A percentile compares a stretch with the other conserved stretches of the same genome.
These are phyloP conservation scores for Okamejei kenojei DNA, from an alignment of 2,797 vertebrate genomes.

Conservation along the genomic window DNA sequence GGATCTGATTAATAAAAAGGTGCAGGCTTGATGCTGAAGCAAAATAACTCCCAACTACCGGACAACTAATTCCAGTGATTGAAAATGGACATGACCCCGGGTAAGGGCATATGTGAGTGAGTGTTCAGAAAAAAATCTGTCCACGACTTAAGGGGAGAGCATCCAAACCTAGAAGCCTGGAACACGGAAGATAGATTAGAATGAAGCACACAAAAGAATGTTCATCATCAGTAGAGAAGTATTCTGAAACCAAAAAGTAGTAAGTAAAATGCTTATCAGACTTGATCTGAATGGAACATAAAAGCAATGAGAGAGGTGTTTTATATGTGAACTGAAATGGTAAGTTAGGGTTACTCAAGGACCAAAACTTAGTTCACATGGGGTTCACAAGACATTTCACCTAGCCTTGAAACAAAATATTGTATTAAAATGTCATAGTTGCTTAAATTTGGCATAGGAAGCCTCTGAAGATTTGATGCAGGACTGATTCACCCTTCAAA, in stretches of 20 bases:
- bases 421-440: no score
- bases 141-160: neutral
- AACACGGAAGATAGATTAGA: neutral
- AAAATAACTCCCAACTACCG: neutral
- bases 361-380: neutral
- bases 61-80: neutral
- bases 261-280: neutral
- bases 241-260: neutral
- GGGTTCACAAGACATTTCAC: neutral
- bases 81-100: neutral
- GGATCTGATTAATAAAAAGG: neutral
- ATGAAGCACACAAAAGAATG: neutral
- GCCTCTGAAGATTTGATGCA: no score
- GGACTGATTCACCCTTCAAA: neutral
- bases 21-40: neutral
- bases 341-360: neutral
- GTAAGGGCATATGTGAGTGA: neutral
- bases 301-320: neutral
- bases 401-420: neutral
- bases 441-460: no score
- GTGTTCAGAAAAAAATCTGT: neutral
- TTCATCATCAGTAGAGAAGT: neutral
- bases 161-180: neutral
- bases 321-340: neutral
- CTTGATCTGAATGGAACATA: neutral